phyloP scores from a whole-genome alignment of 2,888 invertebrate genomes.

The Esperia sulphurella region DNA sequence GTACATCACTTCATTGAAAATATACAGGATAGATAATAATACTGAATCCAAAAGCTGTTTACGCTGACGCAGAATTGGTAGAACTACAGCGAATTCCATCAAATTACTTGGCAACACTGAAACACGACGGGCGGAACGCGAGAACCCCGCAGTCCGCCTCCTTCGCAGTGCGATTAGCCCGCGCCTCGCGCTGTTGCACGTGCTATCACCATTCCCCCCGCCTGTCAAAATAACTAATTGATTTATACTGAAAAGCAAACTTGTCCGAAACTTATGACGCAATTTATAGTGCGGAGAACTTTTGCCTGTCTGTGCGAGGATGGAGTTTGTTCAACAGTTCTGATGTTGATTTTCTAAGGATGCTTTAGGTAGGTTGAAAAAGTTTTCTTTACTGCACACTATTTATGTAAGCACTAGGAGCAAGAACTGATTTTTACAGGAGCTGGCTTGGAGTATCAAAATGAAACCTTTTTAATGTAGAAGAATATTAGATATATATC shows the following conservation, averaged over 20 bases:
- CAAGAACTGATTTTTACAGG: no score
- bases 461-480: no score
- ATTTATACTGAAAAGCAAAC: constrained; percentile 49
- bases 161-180: constrained; percentile 34
- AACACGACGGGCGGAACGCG: constrained; percentile 21
- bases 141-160: constrained; percentile 49
- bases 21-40: no score
- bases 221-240: constrained; percentile 65
- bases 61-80: not conserved
- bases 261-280: constrained; percentile 36
- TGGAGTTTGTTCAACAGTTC: constrained; percentile 9
- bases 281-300: constrained; percentile 30
- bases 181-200: constrained; percentile 29
- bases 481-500: no score
- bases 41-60: no score
- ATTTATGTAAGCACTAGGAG: not conserved
- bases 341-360: constrained; percentile 24
- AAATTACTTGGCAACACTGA: constrained; percentile 15
- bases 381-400: constrained; percentile 3
- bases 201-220: constrained; percentile 32
- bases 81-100: constrained; percentile 14
- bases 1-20: no score
- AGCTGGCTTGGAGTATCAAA: no score
- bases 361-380: constrained; percentile 31
- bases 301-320: constrained; percentile 12